phyloP scores from a whole-genome alignment of 1,140 invertebrate species.

The Drosophila sucinea region DNA sequence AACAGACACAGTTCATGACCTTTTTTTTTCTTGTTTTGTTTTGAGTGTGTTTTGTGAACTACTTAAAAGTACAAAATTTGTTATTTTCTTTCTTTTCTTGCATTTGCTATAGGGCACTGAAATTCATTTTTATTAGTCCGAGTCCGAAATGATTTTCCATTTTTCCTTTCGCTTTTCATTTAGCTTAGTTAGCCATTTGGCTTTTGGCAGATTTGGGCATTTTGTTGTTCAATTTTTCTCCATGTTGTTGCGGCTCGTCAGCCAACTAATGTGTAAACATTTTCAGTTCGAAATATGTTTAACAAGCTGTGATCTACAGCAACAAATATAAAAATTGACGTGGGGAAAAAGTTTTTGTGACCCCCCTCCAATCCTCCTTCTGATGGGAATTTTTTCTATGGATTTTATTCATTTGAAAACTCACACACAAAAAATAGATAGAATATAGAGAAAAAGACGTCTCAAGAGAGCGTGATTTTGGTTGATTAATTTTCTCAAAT shows the following conservation, averaged over 20 bases:
- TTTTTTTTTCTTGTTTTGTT: constrained; percentile 38
- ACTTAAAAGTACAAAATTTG: neutral
- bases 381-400: constrained; percentile 13
- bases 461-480: neutral
- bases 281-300: constrained; percentile 20
- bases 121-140: constrained; percentile 30
- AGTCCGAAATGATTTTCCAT: neutral
- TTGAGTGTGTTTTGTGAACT: constrained; percentile 8
- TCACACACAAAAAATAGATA: constrained; percentile 14
- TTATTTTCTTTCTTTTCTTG: constrained; percentile 15
- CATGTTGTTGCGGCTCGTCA: constrained; percentile 4
- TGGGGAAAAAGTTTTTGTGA: constrained; percentile 19
- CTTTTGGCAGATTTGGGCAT: neutral
- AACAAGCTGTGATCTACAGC: constrained; percentile 54
- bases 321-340: constrained; percentile 20
- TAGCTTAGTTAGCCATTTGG: constrained; percentile 1
- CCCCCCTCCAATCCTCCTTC: neutral
- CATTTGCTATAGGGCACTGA: constrained; percentile 5
- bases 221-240: neutral
- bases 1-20: constrained; percentile 62
- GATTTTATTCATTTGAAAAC: constrained; percentile 34
- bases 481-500: neutral
- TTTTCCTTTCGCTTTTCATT: neutral
- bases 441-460: neutral
- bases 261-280: constrained; percentile 55